phyloP scores from a whole-genome alignment of 2,888 invertebrate genomes.

The Peribatodes rhomboidaria region DNA sequence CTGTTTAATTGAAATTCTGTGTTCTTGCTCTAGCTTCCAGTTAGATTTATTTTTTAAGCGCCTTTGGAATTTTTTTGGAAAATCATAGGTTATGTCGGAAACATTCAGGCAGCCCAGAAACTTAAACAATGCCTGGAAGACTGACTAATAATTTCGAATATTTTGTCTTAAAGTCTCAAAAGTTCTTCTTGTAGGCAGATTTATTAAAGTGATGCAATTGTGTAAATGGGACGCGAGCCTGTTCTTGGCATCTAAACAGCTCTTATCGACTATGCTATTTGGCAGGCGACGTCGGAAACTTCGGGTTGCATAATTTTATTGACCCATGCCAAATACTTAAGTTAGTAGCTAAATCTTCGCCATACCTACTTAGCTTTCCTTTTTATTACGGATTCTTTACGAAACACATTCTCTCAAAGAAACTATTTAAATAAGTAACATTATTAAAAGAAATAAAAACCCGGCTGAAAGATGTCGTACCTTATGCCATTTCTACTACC shows the following conservation, averaged over 20 bases:
- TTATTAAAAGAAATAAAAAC: neutral
- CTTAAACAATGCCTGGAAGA: neutral
- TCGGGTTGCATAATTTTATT: constrained; percentile 22
- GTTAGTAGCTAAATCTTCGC: neutral
- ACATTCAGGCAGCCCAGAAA: neutral
- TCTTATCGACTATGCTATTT: constrained; percentile 27
- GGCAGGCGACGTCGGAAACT: constrained; percentile 25
- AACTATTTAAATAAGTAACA: neutral
- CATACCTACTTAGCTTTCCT: neutral
- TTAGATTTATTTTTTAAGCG: neutral
- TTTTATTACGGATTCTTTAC: too few relatives aligned
- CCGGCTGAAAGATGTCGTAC: too few relatives aligned
- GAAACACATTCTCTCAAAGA: neutral
- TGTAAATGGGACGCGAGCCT: constrained; percentile 7
- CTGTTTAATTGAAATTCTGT: constrained; percentile 11
- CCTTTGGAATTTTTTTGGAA: too few relatives aligned
- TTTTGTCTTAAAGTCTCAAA: neutral
- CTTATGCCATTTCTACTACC: too few relatives aligned
- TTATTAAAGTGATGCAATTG: constrained; percentile 16
- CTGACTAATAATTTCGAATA: neutral
- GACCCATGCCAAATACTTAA: constrained; percentile 7
- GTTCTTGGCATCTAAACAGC: constrained; percentile 29
- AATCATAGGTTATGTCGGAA: neutral
- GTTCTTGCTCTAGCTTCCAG: neutral
- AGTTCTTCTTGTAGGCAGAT: neutral